These are phyloP conservation scores for Halcyon chelicuti DNA, from an alignment of 2,797 vertebrate genomes.

Conservation along the genomic window DNA sequence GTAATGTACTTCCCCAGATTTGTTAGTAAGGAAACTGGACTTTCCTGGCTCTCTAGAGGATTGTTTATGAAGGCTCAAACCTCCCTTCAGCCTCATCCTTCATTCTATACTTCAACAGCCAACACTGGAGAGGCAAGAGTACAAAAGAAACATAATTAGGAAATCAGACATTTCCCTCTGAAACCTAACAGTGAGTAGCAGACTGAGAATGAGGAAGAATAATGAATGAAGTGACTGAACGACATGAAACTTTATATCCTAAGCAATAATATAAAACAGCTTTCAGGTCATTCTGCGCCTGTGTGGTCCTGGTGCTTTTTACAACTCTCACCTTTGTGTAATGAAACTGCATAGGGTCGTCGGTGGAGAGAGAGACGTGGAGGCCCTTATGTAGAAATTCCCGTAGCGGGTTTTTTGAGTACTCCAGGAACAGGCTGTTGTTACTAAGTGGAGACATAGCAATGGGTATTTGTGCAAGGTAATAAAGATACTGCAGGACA, in stretches of 20 bases:
- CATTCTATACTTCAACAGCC: constrained; percentile 66
- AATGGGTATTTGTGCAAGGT: constrained; percentile 95
- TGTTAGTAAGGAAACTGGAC: constrained; percentile 67
- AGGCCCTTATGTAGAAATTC: constrained; percentile 97
- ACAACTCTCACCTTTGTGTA: constrained; percentile 90
- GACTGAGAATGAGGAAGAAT: constrained; percentile 12
- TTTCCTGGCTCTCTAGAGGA: constrained; percentile 69
- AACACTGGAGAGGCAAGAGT: constrained; percentile 65
- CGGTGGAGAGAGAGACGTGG: constrained; percentile 93
- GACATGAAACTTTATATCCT: neutral
- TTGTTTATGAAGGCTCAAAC: constrained; percentile 69
- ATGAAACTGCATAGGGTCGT: constrained; percentile 98
- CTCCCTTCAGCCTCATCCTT: constrained; percentile 70
- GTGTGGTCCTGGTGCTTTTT: neutral
- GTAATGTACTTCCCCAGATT: constrained; percentile 46
- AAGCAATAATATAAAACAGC: neutral
- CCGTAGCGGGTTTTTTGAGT: constrained; percentile 93
- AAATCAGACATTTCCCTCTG: constrained; percentile 51
- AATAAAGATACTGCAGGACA: constrained; percentile 96
- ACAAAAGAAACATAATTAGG: constrained; percentile 69
- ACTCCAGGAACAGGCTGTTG: constrained; percentile 96
- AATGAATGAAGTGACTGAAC: constrained; percentile 45
- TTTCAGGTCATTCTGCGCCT: neutral
- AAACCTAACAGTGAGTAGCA: constrained; percentile 25
- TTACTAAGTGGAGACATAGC: constrained; percentile 99